These are phyloP conservation scores for Channa argus DNA, from an alignment of 2,113 vertebrate genomes.

Conservation along the genomic window DNA sequence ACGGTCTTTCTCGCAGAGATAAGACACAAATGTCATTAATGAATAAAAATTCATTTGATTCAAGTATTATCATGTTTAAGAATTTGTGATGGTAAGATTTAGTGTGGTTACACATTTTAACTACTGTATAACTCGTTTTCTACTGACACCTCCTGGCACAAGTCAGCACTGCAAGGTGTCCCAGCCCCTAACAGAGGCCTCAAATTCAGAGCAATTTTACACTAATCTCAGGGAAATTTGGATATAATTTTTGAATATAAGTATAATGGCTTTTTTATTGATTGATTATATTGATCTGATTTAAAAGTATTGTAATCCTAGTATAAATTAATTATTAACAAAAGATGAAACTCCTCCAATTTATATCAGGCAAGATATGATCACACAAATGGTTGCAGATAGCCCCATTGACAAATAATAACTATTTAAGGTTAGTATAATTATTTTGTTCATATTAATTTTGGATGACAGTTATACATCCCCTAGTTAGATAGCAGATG, in stretches of 20 bases:
- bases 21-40: background rate
- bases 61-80: background rate
- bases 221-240: too few relatives aligned
- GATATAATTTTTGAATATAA: too few relatives aligned
- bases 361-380: background rate
- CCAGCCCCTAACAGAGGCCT: too few relatives aligned
- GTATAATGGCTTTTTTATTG: too few relatives aligned
- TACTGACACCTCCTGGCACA: conserved; percentile 58
- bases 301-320: too few relatives aligned
- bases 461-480: too few relatives aligned
- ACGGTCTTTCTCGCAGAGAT: background rate
- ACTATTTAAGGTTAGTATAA: too few relatives aligned
- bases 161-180: conserved; percentile 1
- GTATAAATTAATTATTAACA: too few relatives aligned
- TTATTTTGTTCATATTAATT: too few relatives aligned
- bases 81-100: background rate
- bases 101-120: background rate
- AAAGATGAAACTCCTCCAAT: background rate
- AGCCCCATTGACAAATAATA: background rate
- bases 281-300: too few relatives aligned
- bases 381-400: background rate
- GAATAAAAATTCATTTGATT: background rate
- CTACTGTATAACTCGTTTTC: background rate
- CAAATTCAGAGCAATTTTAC: too few relatives aligned
- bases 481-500: too few relatives aligned